These are phyloP conservation scores for Gymnothorax reevesii DNA, from an alignment of 2,797 vertebrate species.

Conservation along the genomic window DNA sequence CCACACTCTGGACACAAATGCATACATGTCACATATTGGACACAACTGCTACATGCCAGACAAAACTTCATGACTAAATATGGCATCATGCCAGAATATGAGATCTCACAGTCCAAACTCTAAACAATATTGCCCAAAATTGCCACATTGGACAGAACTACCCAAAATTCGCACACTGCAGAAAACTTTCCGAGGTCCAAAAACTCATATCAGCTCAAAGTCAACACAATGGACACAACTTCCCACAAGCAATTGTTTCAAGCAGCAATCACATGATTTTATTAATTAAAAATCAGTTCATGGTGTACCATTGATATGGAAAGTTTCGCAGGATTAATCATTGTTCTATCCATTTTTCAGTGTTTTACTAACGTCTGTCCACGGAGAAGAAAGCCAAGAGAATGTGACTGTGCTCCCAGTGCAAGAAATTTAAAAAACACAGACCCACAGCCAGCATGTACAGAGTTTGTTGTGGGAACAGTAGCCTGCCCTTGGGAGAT, in stretches of 20 bases:
- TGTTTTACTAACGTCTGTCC: not conserved
- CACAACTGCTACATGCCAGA: not conserved
- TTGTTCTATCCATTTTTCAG: not conserved
- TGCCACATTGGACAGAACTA: too few species aligned
- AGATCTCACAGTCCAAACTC: too few species aligned
- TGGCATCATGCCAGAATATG: too few species aligned
- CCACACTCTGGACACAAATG: not conserved
- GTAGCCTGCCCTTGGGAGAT: not conserved
- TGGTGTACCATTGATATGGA: not conserved
- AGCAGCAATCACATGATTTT: not conserved
- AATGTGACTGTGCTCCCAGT: not conserved
- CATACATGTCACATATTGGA: not conserved
- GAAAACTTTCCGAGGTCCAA: too few species aligned
- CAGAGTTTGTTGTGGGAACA: constrained; percentile 4
- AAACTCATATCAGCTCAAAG: too few species aligned
- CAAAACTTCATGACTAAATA: too few species aligned
- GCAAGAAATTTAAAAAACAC: not conserved
- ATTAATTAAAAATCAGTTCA: not conserved
- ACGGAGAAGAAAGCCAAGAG: not conserved
- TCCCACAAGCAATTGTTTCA: not conserved
- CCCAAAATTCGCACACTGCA: too few species aligned
- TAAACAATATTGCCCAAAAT: too few species aligned
- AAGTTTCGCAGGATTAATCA: not conserved
- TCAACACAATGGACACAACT: too few species aligned
- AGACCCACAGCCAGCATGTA: not conserved